Evolutionary conservation across 2,113 vertebrate genomes (phyloP).

Genomic region (Hiodon tergisus): DNA sequence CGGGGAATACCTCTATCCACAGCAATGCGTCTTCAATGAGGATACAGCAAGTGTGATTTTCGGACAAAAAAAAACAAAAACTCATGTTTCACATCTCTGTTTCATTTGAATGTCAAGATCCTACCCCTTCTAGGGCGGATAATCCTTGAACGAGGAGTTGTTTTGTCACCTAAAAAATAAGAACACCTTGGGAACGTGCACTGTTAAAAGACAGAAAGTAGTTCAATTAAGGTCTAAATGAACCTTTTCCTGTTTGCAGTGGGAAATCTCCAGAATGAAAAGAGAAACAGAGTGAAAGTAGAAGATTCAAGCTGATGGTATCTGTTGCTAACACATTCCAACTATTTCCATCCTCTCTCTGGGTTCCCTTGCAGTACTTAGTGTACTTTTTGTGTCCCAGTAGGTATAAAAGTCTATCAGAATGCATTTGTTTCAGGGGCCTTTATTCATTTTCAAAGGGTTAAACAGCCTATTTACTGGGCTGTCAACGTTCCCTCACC

Average conservation of each 20-base stretch:
- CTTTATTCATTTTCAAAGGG: constrained; percentile 96
- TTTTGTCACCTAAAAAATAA: constrained; percentile 49
- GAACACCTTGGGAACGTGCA: constrained; percentile 53
- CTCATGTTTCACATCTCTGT: too few relatives aligned
- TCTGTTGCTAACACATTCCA: constrained; percentile 64
- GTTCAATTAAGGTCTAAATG: constrained; percentile 63
- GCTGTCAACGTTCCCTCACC: constrained; percentile 89
- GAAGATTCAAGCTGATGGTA: constrained; percentile 57
- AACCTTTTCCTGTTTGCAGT: constrained; percentile 41
- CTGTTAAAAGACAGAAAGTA: constrained; percentile 55
- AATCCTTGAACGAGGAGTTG: too few relatives aligned
- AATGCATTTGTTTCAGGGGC: constrained; percentile 83
- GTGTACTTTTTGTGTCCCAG: constrained; percentile 72
- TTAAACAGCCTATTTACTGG: constrained; percentile 99
- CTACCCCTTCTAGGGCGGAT: constrained; percentile 31
- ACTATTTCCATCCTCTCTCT: constrained; percentile 45
- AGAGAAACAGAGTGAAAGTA: constrained; percentile 51
- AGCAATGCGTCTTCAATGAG: constrained; percentile 33
- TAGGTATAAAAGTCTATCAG: constrained; percentile 85
- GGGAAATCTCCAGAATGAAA: constrained; percentile 35
- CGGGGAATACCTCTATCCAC: constrained; percentile 27
- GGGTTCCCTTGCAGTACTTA: constrained; percentile 61
- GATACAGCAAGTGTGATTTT: constrained; percentile 41
- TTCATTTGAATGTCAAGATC: too few relatives aligned
- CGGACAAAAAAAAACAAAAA: constrained; percentile 27